A percentile compares a stretch with the other conserved stretches of the same genome.
These are phyloP conservation scores for Spinus olivaceus DNA, from an alignment of 2,797 vertebrate genomes.

Conservation along the genomic window DNA sequence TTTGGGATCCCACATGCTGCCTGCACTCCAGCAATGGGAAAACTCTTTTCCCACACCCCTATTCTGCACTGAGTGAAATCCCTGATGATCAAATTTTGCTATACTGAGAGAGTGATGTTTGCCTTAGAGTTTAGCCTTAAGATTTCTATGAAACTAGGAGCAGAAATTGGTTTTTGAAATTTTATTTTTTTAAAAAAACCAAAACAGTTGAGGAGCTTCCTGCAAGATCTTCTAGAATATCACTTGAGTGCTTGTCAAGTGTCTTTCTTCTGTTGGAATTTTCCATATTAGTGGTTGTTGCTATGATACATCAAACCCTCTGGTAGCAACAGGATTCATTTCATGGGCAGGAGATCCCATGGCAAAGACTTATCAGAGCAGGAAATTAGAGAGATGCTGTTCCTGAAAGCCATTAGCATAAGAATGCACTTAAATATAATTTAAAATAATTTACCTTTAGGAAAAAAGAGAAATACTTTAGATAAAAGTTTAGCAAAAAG, in stretches of 20 bases:
- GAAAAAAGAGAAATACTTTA: not conserved
- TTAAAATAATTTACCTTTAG: constrained; percentile 11
- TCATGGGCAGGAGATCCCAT: constrained; percentile 52
- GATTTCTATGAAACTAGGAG: not conserved
- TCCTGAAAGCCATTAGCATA: constrained; percentile 37
- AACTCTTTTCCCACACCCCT: not conserved
- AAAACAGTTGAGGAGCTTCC: not conserved
- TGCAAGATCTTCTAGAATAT: not conserved
- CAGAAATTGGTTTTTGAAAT: not conserved
- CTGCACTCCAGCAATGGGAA: not conserved
- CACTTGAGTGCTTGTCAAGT: not conserved
- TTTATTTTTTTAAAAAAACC: not conserved
- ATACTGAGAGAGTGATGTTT: not conserved
- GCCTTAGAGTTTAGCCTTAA: not conserved
- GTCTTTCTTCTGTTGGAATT: constrained; percentile 7
- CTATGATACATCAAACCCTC: not conserved
- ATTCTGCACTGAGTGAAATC: not conserved
- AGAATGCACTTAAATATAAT: constrained; percentile 20
- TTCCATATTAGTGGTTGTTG: constrained; percentile 35
- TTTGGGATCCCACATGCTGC: not conserved
- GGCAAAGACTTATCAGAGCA: constrained; percentile 49
- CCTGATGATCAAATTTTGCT: not conserved
- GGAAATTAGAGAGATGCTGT: constrained; percentile 59
- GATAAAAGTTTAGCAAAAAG: not conserved
- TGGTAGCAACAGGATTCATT: constrained; percentile 44